phyloP scores from a whole-genome alignment of 2,797 vertebrate genomes.

The Pelodytes ibericus region DNA sequence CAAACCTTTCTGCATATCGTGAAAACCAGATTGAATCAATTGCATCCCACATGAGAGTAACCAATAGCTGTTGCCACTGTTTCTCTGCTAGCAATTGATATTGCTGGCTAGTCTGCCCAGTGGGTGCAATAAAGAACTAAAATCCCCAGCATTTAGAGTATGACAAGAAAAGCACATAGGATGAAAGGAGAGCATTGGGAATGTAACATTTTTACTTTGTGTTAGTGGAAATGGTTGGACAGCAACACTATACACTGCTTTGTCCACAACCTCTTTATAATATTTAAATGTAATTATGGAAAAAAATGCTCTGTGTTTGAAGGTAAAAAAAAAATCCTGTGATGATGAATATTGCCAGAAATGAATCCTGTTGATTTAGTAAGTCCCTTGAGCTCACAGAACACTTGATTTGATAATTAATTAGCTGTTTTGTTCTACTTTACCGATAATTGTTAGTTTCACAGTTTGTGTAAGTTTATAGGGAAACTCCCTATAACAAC shows the following conservation, averaged over 20 bases:
- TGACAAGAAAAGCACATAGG: not conserved
- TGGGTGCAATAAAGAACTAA: conserved; percentile 14
- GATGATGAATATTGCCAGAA: no score
- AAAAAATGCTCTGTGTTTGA: no score
- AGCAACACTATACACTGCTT: not conserved
- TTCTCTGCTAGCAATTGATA: not conserved
- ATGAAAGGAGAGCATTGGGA: not conserved
- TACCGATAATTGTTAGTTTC: no score
- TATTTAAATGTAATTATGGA: not conserved
- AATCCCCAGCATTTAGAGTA: not conserved
- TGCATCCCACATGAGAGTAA: not conserved
- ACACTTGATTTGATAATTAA: no score
- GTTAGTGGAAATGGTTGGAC: not conserved
- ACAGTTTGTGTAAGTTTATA: no score
- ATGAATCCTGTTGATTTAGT: no score
- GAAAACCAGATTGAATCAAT: not conserved
- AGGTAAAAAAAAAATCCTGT: no score
- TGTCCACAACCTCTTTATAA: not conserved
- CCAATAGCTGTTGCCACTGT: not conserved
- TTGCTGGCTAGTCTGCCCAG: not conserved
- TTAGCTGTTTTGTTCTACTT: no score
- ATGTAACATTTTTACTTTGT: not conserved
- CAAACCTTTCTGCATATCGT: not conserved
- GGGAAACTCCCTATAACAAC: no score
- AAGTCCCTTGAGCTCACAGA: no score